Percentiles rank a stretch among this genome's conserved stretches.
These are phyloP conservation scores for Rambutsinella grinnellia DNA, from an alignment of 2,888 invertebrate species.

Conservation along the genomic window DNA sequence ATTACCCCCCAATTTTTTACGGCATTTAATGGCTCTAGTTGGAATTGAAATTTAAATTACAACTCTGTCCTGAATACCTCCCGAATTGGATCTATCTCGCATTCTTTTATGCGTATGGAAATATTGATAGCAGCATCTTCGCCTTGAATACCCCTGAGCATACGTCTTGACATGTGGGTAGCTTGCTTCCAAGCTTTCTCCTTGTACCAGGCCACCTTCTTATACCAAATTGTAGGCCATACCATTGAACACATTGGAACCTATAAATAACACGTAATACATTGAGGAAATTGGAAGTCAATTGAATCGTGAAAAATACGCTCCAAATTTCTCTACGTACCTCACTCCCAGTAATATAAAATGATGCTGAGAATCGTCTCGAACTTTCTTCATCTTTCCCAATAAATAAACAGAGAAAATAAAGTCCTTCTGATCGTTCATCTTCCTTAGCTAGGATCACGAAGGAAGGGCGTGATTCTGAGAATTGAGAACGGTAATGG, in stretches of 20 bases:
- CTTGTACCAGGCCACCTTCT: neutral
- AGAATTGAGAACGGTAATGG: no score
- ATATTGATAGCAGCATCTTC: no score
- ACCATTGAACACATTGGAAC: neutral
- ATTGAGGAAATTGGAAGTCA: no score
- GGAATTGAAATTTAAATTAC: no score
- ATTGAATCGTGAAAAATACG: no score
- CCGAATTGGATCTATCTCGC: no score
- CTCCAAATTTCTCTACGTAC: no score
- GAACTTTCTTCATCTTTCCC: neutral
- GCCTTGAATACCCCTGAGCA: neutral
- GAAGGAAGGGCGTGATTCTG: constrained; percentile 9
- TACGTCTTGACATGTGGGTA: constrained; percentile 3
- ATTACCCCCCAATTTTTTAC: no score
- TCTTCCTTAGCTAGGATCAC: constrained; percentile 1
- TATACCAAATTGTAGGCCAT: constrained; percentile 2
- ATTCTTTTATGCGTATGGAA: no score
- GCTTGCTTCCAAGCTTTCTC: neutral
- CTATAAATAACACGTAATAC: neutral
- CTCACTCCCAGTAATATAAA: constrained; percentile 12
- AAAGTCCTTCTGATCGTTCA: neutral
- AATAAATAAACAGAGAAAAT: neutral
- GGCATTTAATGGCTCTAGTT: no score
- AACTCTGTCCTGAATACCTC: no score
- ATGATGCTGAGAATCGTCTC: neutral